Evolutionary conservation across 2,888 invertebrate species (phyloP), one percentile per base, ranked within the genome.

Genomic region (Branchipolynoe longqiensis): DNA sequence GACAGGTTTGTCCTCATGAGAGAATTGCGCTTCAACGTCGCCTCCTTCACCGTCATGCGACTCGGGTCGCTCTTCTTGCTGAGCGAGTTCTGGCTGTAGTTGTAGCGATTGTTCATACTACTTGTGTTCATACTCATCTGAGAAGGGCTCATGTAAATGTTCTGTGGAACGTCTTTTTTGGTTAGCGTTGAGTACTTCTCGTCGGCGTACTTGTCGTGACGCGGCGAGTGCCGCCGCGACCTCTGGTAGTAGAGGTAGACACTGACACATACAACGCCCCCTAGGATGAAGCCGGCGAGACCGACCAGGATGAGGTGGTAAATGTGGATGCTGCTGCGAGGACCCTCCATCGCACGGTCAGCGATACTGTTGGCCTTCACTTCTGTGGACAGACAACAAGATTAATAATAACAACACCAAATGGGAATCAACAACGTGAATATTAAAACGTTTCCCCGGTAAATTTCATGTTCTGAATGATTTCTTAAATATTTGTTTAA

Each of bases 291-390:
- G 18, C 89, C 89, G 31, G 90, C 85, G 31, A 89, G 78, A 12
- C 89, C 90, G 4, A 90, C 89, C 8, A 90, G 85, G 33, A 90
- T 87, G 85, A 90, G 87, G 85, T 90, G 88, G 59, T 86, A 87
- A 62, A 87, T 62, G 36, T 87, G 58, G 64, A 86, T 85, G 1
- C 41, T 54, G 22, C 40, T 58, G 18, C 56, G 59, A 62, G 6
- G 85, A 83, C 18, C 84, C 58, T 58, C 56, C 54, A 48, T 81
- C 62, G n/a, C 62, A 14, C 59, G 40, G 41, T 41, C 64, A 22
- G 41, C 12, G n/a, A 58, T 36, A 6, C 62, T 54, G n/a, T 85
- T 58, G 14, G 78, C 38, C 22, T 85, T 54, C 38, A 56, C 64
- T 31, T 83, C 85, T 82, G 85, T n/a, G n/a, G n/a, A n/a, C n/a